Base-by-base conservation (phyloP, 1,140 invertebrate species). In the Tribolium castaneum region DNA sequence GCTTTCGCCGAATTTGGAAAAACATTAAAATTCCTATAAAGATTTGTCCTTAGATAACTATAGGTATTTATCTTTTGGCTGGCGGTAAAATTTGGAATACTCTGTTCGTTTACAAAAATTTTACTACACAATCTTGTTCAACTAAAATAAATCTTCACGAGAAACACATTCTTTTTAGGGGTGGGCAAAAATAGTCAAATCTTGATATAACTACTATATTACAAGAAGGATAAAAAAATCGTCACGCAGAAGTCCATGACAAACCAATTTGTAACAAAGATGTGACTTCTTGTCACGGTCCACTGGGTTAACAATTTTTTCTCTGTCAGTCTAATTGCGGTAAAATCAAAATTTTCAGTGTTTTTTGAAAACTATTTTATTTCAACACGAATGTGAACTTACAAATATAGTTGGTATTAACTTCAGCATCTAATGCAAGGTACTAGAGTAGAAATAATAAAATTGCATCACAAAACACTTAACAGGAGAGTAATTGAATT, bases 341-440 rank as follows among this genome's bases (percentile, higher is more conserved):
- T 19, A 56, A 70, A 78, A 78, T 78, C 59, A 78, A 78, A 78
- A 59, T 66, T 50, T 72, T 16, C 34, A 22, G 14, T 10, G 10
- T 54, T 66, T 76, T 79, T 76, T 51, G n/a, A 62, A 45, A 76
- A 79, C 35, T 72, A 76, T 71, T 73, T 79, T 79, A 76, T 76
- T 79, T 79, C 71, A 76, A 79, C 50, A 76, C 74, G 75, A 79
- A 62, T 59, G 35, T 77, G 56, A 70, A 70, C 25, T 54, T 71
- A 77, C 50, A 77, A 54, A 76, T 52, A 71, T 72, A 22, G 49
- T 73, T 19, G 35, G 73, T 73, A 70, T 25, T 71, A 77, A 78
- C 75, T 75, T 39, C 54, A 71, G 30, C 54, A 77, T 66, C 50
- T 56, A 71, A 77, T 59, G 75, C 49, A 70, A 72, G 62, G 54